Evolutionary conservation across 2,113 vertebrate species (phyloP).

Genomic region (Macrotis lagotis): DNA sequence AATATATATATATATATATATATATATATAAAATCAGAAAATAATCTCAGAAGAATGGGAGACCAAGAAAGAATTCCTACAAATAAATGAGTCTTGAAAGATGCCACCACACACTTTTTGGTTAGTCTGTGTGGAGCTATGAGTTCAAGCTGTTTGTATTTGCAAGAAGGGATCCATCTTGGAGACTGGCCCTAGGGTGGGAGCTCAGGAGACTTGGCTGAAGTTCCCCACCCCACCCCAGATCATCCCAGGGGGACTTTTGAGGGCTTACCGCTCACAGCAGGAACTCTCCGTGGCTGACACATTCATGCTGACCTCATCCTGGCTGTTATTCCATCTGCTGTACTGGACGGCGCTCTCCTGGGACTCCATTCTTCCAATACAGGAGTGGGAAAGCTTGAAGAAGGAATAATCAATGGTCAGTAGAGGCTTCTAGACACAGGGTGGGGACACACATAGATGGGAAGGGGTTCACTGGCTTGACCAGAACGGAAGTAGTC

Average conservation of each 20-base stretch:
- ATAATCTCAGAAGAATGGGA: not conserved
- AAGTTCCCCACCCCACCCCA: not conserved
- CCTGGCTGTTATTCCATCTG: conserved; percentile 84
- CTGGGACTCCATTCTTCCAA: conserved; percentile 81
- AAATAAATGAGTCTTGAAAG: not conserved
- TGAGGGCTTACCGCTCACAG: conserved; percentile 80
- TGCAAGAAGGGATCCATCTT: not conserved
- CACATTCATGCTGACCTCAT: conserved; percentile 83
- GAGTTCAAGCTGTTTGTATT: not conserved
- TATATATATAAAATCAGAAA: not conserved
- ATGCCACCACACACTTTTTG: not conserved
- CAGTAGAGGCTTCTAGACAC: not conserved
- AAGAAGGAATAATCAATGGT: not conserved
- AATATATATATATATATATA: too few relatives aligned
- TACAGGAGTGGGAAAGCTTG: not conserved
- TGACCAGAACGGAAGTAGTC: not conserved
- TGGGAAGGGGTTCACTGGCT: not conserved
- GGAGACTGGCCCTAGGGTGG: not conserved
- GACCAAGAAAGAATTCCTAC: not conserved
- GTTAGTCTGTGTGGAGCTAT: too few relatives aligned
- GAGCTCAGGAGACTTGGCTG: not conserved
- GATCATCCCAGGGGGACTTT: not conserved
- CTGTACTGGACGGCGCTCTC: conserved; percentile 82
- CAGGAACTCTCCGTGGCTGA: conserved; percentile 69
- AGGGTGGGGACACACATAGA: not conserved